Base-by-base conservation (phyloP, 2,113 vertebrate species). In the Ahaetulla prasina region DNA sequence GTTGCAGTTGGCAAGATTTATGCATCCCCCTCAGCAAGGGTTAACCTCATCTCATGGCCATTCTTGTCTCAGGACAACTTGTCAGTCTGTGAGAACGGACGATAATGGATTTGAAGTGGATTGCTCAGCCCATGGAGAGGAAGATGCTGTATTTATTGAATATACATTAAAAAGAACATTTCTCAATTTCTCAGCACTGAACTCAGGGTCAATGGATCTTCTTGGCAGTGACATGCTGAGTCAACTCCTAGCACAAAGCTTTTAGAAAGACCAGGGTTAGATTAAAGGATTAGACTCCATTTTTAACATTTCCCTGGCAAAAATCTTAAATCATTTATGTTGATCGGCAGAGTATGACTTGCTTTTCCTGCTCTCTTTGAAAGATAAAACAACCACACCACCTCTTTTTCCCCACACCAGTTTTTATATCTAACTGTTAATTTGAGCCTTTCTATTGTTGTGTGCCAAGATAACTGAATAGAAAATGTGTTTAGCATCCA, bases 161-260 rank as follows among this genome's bases (percentile, higher is more conserved):
- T 98, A 98, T 98, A 98, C 98, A 99, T 99, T 99, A 98, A 99
- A 99, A 98, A 96, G 95, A 98, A 98, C 98, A 98, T 98, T 98
- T 98, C 98, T 98, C 98, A 98, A 98, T 98, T 98, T 98, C 98
- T 98, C 97, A 96, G 97, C 97, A 97, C 97, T 96, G 97, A 98
- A 97, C 98, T 98, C 97, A 97, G 98, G 98, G 98, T 98, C 98
- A 99, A 98, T 98, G 98, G 98, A 98, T 98, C 98, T 98, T 98
- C 96, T 95, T 97, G 98, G 97, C 98, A 97, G 96, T 97, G 97
- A 97, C 98, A 96, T 96, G 98, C 98, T 99, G 98, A 99, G 98
- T 99, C 98, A 98, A 98, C 98, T 97, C 95, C 96, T 96, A 95
- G 97, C 97, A 97, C 95, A 97, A 97, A 98, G 97, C 97, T 97